Percentiles rank a stretch among this genome's conserved stretches.
These are phyloP conservation scores for Drosophila setifemur DNA, from an alignment of 1,140 invertebrate genomes.

Conservation along the genomic window DNA sequence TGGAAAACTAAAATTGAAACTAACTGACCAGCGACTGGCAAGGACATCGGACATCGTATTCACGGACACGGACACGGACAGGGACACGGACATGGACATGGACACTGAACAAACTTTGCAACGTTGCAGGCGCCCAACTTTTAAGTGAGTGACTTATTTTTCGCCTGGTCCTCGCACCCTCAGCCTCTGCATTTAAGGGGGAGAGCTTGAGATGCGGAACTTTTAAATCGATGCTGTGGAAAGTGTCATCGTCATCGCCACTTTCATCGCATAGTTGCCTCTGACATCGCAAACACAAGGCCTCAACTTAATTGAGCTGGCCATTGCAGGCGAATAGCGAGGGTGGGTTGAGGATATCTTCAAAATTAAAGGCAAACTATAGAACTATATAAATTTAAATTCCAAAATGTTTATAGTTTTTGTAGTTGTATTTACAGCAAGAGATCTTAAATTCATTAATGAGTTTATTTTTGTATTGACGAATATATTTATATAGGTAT, in stretches of 20 bases:
- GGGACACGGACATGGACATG: constrained; percentile 27
- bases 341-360: constrained; percentile 15
- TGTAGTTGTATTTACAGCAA: too few species aligned
- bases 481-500: too few species aligned
- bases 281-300: constrained; percentile 58
- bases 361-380: not conserved
- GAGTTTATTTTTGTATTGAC: too few species aligned
- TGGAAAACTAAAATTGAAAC: constrained; percentile 79
- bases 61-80: constrained; percentile 6
- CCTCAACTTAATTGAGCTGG: constrained; percentile 60
- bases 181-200: constrained; percentile 8
- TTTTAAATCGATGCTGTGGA: constrained; percentile 64
- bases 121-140: constrained; percentile 69
- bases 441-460: too few species aligned
- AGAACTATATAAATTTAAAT: not conserved
- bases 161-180: constrained; percentile 13
- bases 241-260: constrained; percentile 54
- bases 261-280: constrained; percentile 34
- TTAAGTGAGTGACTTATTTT: constrained; percentile 81
- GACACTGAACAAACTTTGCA: constrained; percentile 67
- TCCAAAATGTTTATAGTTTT: too few species aligned
- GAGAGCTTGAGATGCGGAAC: constrained; percentile 11
- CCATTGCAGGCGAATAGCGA: not conserved
- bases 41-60: constrained; percentile 33
- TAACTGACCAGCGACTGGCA: constrained; percentile 63